Base-by-base conservation (phyloP, 2,113 vertebrate genomes). In the Ceyx cyanopectus region DNA sequence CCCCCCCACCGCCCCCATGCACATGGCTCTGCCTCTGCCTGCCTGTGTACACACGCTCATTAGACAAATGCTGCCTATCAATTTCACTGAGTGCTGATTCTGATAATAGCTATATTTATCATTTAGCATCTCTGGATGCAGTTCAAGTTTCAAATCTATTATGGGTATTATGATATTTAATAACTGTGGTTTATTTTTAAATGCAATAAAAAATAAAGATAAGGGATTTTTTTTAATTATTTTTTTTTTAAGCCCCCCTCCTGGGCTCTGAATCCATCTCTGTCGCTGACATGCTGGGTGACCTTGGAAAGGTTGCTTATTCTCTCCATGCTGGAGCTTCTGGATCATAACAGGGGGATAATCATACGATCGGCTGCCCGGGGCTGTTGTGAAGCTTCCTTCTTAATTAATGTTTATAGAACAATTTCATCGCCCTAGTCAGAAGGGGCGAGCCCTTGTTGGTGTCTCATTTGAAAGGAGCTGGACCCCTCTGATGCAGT, bases 31-130 rank as follows among this genome's bases (percentile, higher is more conserved):
- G 92, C 76, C 46, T 41, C 40, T 8, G 43, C 9, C 1, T 7
- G 50, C 22, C 48, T 48, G 11, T 58, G 75, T 51, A 66, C 80
- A 53, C 72, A 30, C 89, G 9, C 90, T 92, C 93, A 65, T 87
- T 92, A 90, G 75, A 72, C 92, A 90, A 90, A 84, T 22, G 89
- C 91, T 53, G 79, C 86, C 89, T 92, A 77, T 96, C 93, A 68
- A 90, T 94, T 86, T 87, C 86, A 32, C 90, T 43, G 90, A 93
- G 93, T 68, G 93, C 93, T 93, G 53, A 40, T 53, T 85, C 92
- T 84, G 90, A 90, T 95, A 95, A 95, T 88, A 81, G 95, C 96
- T 90, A 29, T 89, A 93, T 96, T 96, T 95, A 96, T 96, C 90
- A 94, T 81, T 87, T 84, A 92, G 90, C 93, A 90, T 96, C 93